Base-by-base conservation (phyloP, 2,888 invertebrate species). In the Anaspis maculata region DNA sequence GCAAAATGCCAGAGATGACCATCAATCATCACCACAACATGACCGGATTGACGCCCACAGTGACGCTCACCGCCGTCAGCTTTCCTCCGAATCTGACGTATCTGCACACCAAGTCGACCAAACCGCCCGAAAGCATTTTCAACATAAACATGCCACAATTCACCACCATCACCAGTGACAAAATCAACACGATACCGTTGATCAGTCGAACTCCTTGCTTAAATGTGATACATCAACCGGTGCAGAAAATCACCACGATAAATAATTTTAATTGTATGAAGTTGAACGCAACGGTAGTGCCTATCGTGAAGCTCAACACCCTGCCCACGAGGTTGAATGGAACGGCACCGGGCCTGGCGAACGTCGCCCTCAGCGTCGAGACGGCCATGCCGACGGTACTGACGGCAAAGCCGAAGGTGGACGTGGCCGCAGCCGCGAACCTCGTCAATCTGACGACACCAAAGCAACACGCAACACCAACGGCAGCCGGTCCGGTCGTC, bases 221-320 rank as follows among this genome's bases (percentile, higher is more conserved):
- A 34, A 62, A 62, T 45, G 57, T 63, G 34, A 54, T 64, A 24
- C 62, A 62, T 16, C 30, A 35, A 42, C 62, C 62, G 15, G 49
- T 63, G 42, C 59, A 56, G 45, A 62, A 62, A 41, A 53, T 63
- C 21, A 42, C 58, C 27, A 53, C 62, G 28, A 54, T 63, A 34
- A 62, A 62, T 46, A 60, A 59, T 45, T 61, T 62, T 46, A 62
- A 59, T 42, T 64, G 62, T 48, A 59, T 66, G 46, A 67, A 66
- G 53, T 48, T 66, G 41, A 66, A 66, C 41, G 62, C 63, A 35
- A 63, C 64, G 48, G 63, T 66, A 54, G 64, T 66, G 62, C 66
- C 67, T 57, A 61, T 66, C 52, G 64, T 66, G 30, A 66, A 65
- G 52, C 47, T 65, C 42, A 65, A 63, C 50, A 51, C 61, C 38